Evolutionary conservation across 2,113 vertebrate genomes (phyloP), one percentile per base, ranked within the genome.

Genomic region (Cyphomyrus discorhynchus): DNA sequence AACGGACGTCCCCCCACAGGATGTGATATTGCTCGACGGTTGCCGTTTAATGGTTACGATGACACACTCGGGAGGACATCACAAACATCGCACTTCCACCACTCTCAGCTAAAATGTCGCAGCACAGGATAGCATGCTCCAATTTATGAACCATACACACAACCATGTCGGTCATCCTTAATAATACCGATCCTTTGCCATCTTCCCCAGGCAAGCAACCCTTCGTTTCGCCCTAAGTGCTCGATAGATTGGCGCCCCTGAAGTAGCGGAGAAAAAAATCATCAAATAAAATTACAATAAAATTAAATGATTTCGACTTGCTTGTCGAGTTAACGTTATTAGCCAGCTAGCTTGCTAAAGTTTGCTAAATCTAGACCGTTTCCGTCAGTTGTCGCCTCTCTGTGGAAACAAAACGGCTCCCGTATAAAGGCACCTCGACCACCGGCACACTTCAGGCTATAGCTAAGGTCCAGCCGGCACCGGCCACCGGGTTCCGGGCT

Each of bases 21-120:
- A 62, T 49, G 11, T 27, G 66, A 62, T 6, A 19, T 27, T 10
- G 56, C 45, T 13, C 86, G 53, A 74, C 62, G 80, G 90, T 53
- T 86, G 89, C 3, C 10, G 13, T 52, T 5, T 24, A 4, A 10
- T 1, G 5, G 70, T 88, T 49, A 89, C n/a, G 84, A 90, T 84
- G 84, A 86, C 87, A 83, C 87, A 58, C 88, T 89, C 88, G 82
- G 82, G 82, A 90, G 89, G 86, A 92, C 91, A 91, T 92, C 89
- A 91, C 90, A 88, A 92, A 92, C 90, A 91, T 89, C 90, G 91
- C 91, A 90, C 90, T 91, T 86, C 88, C 91, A 89, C 83, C 89
- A 90, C 90, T 90, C 89, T 87, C 66, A 88, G 90, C 88, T 91
- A 92, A 92, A 92, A 92, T 93, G 92, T 93, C 92, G 93, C 91